These are phyloP conservation scores for Marmota flaviventris DNA, from an alignment of 2,113 vertebrate genomes.

Conservation along the genomic window DNA sequence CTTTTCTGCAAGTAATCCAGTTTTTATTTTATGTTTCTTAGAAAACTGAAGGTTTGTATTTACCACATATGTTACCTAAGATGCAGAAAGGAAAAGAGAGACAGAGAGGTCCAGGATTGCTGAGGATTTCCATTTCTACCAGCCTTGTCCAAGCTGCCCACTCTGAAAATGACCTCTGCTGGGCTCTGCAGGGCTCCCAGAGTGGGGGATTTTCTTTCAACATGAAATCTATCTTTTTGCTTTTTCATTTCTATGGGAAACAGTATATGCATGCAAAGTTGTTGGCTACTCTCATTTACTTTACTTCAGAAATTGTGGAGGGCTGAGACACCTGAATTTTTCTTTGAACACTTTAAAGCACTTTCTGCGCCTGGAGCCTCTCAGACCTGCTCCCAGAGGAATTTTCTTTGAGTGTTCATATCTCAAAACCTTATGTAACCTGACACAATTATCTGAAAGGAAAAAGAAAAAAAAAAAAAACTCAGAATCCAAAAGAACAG, in stretches of 20 bases:
- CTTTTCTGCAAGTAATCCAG: slow-evolving; percentile 62
- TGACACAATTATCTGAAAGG: slow-evolving; percentile 69
- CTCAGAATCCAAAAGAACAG: slow-evolving; percentile 52
- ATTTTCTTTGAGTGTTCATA: slow-evolving; percentile 72
- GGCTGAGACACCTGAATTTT: slow-evolving; percentile 72
- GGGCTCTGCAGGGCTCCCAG: background rate
- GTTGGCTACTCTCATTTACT: slow-evolving; percentile 17
- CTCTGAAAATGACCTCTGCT: background rate
- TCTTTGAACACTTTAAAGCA: slow-evolving; percentile 74
- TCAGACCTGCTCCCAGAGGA: slow-evolving; percentile 54
- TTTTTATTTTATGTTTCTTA: slow-evolving; percentile 77
- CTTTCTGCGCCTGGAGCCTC: slow-evolving; percentile 28
- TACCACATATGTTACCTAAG: slow-evolving; percentile 74
- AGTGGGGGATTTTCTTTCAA: background rate
- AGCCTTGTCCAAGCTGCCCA: slow-evolving; percentile 5
- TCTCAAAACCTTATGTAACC: slow-evolving; percentile 74
- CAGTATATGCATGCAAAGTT: background rate
- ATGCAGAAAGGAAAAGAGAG: background rate
- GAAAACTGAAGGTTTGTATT: slow-evolving; percentile 69
- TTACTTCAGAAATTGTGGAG: slow-evolving; percentile 66
- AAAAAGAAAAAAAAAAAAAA: background rate
- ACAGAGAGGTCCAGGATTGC: background rate
- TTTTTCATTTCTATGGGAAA: slow-evolving; percentile 42
- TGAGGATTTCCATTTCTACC: slow-evolving; percentile 43
- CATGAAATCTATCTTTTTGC: slow-evolving; percentile 32